Evolutionary conservation across 2,888 invertebrate genomes (phyloP), one percentile per base, ranked within the genome.

Genomic region (Liopterus haemorrhoidalis): DNA sequence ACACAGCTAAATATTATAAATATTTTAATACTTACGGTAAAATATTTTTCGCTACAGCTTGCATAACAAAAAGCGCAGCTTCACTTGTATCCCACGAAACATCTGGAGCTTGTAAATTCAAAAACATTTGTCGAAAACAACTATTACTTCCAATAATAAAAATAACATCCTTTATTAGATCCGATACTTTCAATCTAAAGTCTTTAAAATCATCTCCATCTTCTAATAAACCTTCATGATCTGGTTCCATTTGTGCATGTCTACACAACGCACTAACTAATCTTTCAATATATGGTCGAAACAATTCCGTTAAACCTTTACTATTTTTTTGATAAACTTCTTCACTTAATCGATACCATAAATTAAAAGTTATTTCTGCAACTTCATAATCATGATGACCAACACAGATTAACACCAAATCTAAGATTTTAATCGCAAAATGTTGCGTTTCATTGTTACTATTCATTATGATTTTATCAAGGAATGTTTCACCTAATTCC

Each of bases 381-480:
- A 94, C 92, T 78, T 96, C 94, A 70, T 94, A 97, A 66, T 97
- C 95, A 68, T 95, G 94, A 72, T 97, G 95, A 0, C 93, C 93
- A 6, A 93, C 89, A 69, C 96, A 94, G 24, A 85, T 81, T 33
- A 97, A 72, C 6, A 94, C 83, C 54, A 95, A 72, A 64, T 97
- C 94, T 49, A 99, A 71, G 2, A 89, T 82, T 63, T 86, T 82
- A 50, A 93, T 72, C 1, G 86, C 82, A 69, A 84, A 88, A 67
- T 89, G 86, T 14, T 76, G 74, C 47, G 69, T 66, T 5, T 76
- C 75, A 8, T 75, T 73, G 30, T 73, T 72, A 43, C 79, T 77
- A 27, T 76, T 72, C 36, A 69, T 67, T 5, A 93, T 75, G 59
- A 96, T 87, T 60, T 85, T 84, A 52, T 85, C 82, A 53, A 96